Conservation (phyloP, 2,888 invertebrate genomes). For the Copidosoma aretas region DNA sequence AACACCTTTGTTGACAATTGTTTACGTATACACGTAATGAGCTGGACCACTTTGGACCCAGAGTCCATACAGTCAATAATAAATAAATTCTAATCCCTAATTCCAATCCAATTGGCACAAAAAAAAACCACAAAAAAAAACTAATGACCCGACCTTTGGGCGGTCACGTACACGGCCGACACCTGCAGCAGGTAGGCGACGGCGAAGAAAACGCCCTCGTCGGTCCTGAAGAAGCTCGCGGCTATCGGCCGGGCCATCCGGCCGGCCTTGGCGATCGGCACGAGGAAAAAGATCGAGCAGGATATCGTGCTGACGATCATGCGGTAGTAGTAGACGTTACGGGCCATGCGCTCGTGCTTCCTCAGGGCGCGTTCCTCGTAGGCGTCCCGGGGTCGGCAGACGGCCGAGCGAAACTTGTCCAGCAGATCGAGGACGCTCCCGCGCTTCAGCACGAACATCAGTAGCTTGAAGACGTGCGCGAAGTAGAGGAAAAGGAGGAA, state of each 20-base stretch:
- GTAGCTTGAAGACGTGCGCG: constrained; percentile 1
- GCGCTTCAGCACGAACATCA: constrained; percentile 1
- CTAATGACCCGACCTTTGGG: too few species aligned
- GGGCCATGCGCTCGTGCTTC: background rate
- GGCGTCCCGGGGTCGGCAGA: constrained; percentile 3
- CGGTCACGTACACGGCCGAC: background rate
- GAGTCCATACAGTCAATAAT: too few species aligned
- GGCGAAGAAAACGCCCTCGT: background rate
- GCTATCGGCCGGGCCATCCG: background rate
- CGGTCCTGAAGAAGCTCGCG: background rate
- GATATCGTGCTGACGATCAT: constrained; percentile 1
- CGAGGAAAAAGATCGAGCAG: background rate
- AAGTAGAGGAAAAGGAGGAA: constrained; percentile 18
- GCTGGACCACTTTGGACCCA: too few species aligned
- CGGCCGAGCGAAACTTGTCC: background rate
- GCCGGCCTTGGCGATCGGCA: background rate
- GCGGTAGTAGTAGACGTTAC: background rate
- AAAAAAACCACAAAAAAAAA: too few species aligned
- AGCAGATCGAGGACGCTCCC: constrained; percentile 5
- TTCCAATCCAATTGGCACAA: too few species aligned
- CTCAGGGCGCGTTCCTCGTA: constrained; percentile 4
- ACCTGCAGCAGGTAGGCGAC: background rate
- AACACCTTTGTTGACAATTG: too few species aligned
- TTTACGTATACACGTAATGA: too few species aligned
- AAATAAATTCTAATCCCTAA: too few species aligned